phyloP scores from a whole-genome alignment of 2,888 invertebrate species.

The Catocala sponsa region DNA sequence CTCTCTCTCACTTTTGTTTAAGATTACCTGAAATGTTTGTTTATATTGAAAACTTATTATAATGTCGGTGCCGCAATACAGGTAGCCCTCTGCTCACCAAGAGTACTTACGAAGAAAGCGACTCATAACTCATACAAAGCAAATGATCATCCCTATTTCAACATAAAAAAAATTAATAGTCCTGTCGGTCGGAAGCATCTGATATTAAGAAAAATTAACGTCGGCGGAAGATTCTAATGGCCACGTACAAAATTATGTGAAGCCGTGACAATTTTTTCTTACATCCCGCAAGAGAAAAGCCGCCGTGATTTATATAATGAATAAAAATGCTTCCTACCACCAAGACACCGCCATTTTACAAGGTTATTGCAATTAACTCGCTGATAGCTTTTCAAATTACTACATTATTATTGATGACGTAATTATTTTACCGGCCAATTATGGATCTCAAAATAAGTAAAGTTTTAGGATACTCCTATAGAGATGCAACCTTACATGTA shows the following conservation, averaged over 20 bases:
- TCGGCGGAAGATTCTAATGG: constrained; percentile 76
- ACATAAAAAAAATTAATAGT: constrained; percentile 44
- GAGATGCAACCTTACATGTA: no score
- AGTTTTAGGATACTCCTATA: no score
- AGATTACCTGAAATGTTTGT: constrained; percentile 3
- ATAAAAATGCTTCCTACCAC: constrained; percentile 81
- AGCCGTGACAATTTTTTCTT: constrained; percentile 85
- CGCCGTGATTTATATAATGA: constrained; percentile 85
- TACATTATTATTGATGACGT: constrained; percentile 56
- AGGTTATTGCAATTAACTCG: constrained; percentile 81
- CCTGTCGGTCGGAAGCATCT: constrained; percentile 64
- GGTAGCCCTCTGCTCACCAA: background rate
- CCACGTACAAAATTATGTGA: constrained; percentile 86
- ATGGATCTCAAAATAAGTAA: background rate
- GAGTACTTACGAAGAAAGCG: background rate
- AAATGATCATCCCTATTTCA: constrained; percentile 43
- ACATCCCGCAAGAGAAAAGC: constrained; percentile 75
- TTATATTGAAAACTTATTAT: background rate
- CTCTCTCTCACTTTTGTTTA: background rate
- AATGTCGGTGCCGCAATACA: background rate
- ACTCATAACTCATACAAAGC: constrained; percentile 23
- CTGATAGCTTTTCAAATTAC: constrained; percentile 76
- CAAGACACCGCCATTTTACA: constrained; percentile 65
- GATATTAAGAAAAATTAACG: constrained; percentile 86
- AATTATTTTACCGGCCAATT: constrained; percentile 45